These are phyloP conservation scores for Trogon melanurus DNA, from an alignment of 2,113 vertebrate species.

Conservation along the genomic window DNA sequence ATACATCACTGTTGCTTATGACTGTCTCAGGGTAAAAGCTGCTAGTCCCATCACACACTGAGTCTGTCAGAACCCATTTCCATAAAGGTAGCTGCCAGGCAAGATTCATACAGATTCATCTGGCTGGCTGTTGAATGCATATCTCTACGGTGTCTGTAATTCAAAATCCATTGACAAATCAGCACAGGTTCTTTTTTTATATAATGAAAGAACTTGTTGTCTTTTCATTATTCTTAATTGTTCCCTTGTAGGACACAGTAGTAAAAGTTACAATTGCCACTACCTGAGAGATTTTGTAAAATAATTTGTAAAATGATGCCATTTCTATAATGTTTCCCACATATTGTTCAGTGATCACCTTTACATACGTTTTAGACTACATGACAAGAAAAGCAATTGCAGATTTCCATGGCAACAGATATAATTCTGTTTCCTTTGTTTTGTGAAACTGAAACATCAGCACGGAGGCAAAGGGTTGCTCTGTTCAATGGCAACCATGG, in stretches of 20 bases:
- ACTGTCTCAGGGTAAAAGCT: constrained; percentile 22
- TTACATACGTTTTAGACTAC: not conserved
- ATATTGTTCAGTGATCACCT: not conserved
- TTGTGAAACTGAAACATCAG: not conserved
- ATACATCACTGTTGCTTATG: not conserved
- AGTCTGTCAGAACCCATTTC: constrained; percentile 41
- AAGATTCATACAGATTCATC: not conserved
- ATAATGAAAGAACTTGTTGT: not conserved
- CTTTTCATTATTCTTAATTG: not conserved
- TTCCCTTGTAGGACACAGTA: not conserved
- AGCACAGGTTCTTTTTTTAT: not conserved
- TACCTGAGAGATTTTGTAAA: not conserved
- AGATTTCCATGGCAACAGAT: constrained; percentile 35
- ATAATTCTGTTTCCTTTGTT: constrained; percentile 37
- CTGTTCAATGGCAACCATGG: not conserved
- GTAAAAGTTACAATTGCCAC: not conserved
- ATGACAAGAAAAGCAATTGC: not conserved
- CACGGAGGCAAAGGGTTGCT: not conserved
- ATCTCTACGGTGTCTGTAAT: not conserved
- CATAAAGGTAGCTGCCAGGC: constrained; percentile 22
- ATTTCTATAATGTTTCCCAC: not conserved
- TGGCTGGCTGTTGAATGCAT: not conserved
- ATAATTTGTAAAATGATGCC: not conserved
- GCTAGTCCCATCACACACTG: constrained; percentile 16
- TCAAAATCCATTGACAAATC: not conserved